Conservation (phyloP, 64 coral and sea anemone genomes). For the Hydrozoanthus tunicans region DNA sequence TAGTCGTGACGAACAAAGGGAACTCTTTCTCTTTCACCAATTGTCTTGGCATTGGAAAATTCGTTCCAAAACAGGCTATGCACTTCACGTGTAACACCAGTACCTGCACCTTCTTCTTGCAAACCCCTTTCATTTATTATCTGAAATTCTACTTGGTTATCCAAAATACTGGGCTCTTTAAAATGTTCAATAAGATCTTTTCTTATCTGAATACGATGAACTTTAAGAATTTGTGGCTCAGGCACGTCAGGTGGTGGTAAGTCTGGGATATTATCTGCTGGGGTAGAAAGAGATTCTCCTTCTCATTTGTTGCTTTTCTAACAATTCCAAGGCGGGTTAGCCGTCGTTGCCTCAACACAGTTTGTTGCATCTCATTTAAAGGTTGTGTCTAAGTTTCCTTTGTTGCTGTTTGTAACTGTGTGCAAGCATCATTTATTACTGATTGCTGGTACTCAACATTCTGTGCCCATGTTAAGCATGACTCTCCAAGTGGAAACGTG, state of each 20-base stretch:
- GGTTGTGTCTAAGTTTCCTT: constrained; percentile 1
- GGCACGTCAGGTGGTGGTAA: constrained; percentile 6
- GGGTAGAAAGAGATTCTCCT: background rate
- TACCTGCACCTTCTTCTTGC: constrained; percentile 39
- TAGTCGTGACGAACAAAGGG: constrained; percentile 76
- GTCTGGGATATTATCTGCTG: constrained; percentile 23
- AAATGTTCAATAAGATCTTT: constrained; percentile 72
- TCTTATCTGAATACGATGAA: constrained; percentile 40
- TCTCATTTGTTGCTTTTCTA: background rate
- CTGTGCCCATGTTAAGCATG: constrained; percentile 19
- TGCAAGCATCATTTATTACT: constrained; percentile 1
- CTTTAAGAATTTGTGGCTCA: constrained; percentile 31
- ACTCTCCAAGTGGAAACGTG: constrained; percentile 36
- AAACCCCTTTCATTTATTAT: constrained; percentile 59
- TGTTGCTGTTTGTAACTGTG: constrained; percentile 28
- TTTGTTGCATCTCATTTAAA: constrained; percentile 23
- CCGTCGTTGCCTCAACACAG: constrained; percentile 14
- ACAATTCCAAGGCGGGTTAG: constrained; percentile 15
- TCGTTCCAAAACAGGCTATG: constrained; percentile 69
- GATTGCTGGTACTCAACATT: constrained; percentile 34
- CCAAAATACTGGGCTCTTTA: constrained; percentile 55
- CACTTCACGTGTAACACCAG: constrained; percentile 61
- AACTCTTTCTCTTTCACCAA: constrained; percentile 75
- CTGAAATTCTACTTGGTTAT: constrained; percentile 47
- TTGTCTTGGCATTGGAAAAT: constrained; percentile 57